Evolutionary conservation across 2,888 invertebrate species (phyloP), one percentile per base, ranked within the genome.

Genomic region (Aspidiotus destructor): DNA sequence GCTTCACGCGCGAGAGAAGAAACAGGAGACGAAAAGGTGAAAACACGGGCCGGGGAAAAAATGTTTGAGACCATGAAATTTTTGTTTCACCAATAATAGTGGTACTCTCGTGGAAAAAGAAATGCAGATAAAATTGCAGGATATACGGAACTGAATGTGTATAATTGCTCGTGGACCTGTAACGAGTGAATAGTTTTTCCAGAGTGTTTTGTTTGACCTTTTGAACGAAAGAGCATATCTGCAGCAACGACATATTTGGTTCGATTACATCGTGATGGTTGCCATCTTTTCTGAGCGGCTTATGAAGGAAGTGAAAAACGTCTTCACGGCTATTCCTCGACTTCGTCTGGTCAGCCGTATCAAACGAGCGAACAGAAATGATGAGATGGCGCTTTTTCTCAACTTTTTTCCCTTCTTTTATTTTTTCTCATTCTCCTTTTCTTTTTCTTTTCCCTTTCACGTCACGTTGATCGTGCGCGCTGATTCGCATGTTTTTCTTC

Each of bases 271-370:
- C 28, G 28, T 28, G 28, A 28, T 28, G 28, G 28, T 28, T 28
- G 28, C 28, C 28, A 28, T 28, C 28, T 28, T 28, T 28, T 28
- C 28, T 28, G 28, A 28, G 28, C 28, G 5, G 28, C 28, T 28
- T 28, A 28, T 28, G 6, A 48, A 48, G 48, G 48, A 48, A 48
- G 48, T 48, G 48, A 11, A 13, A 48, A 11, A 13, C 11, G 48
- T 48, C 10, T 48, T 48, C 48, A 13, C 48, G 48, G 48, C 48
- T 13, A 48, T 48, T 48, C n/a, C 48, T 48, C n/a, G 48, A 28
- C 48, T 48, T 48, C n/a, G 48, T 48, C 48, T 48, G 48, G 48
- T 48, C 48, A 48, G 48, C 48, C 48, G 48, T 48, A n/a, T 11
- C 48, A 11, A n/a, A 13, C 10, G 10, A 11, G 48, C 48, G 48